Percentiles rank a stretch among this genome's conserved stretches.
phyloP scores from a whole-genome alignment of 2,113 vertebrate species.

The Indri indri region DNA sequence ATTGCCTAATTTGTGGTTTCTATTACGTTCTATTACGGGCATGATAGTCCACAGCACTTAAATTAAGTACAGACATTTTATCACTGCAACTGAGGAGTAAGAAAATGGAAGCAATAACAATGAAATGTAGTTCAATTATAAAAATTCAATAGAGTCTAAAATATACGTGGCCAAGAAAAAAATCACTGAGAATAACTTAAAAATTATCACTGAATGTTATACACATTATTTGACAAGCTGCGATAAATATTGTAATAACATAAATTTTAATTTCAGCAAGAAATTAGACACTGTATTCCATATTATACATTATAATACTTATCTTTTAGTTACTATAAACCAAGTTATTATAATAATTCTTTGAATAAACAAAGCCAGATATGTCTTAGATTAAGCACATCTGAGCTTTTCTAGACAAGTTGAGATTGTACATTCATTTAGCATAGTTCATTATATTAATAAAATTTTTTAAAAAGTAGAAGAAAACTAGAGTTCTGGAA shows the following conservation, averaged over 20 bases:
- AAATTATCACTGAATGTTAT: constrained; percentile 46
- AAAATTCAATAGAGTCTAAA: constrained; percentile 61
- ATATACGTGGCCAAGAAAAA: not conserved
- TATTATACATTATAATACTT: not conserved
- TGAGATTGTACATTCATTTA: not conserved
- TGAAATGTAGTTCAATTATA: constrained; percentile 69
- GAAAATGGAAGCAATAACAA: constrained; percentile 58
- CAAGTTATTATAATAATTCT: not conserved
- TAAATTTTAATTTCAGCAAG: not conserved
- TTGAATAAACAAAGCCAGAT: not conserved
- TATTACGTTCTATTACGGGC: constrained; percentile 37
- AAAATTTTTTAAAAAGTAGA: not conserved
- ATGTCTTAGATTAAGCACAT: not conserved
- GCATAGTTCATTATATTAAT: not conserved
- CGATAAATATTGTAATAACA: constrained; percentile 9
- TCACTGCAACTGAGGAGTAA: constrained; percentile 46
- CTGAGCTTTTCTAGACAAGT: not conserved
- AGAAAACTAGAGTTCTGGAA: not conserved
- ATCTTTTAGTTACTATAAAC: not conserved
- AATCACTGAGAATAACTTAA: constrained; percentile 32
- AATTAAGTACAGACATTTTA: constrained; percentile 57
- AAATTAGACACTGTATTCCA: not conserved
- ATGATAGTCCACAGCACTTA: constrained; percentile 56
- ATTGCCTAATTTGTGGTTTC: constrained; percentile 60
- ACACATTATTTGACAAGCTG: not conserved